Evolutionary conservation across 2,113 vertebrate genomes (phyloP).

Genomic region (Calyptomena viridis): DNA sequence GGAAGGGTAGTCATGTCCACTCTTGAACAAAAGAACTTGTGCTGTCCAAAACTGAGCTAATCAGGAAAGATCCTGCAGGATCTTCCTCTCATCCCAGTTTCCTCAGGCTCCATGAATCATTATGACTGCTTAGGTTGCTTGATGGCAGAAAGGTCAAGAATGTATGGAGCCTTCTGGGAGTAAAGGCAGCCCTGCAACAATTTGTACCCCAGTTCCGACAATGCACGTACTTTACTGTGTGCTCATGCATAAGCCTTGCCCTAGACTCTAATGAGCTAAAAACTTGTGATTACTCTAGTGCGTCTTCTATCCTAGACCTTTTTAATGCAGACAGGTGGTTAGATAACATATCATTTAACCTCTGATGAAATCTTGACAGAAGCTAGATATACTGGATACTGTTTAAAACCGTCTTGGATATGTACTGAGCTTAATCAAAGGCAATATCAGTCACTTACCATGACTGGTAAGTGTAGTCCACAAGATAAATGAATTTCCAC

Average conservation of each 20-base stretch:
- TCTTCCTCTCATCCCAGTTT: background rate
- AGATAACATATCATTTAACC: background rate
- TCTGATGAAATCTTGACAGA: background rate
- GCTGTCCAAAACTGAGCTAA: background rate
- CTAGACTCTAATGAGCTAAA: background rate
- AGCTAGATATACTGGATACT: background rate
- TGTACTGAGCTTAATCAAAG: background rate
- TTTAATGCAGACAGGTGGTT: background rate
- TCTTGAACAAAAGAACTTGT: background rate
- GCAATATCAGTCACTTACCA: no score
- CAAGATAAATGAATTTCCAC: background rate
- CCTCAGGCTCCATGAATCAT: background rate
- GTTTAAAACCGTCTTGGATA: background rate
- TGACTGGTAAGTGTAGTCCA: background rate
- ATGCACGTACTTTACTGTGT: background rate
- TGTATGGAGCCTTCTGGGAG: background rate
- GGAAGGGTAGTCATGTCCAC: rapidly evolving
- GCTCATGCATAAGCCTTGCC: background rate
- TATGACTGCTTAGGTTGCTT: background rate
- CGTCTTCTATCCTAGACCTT: background rate
- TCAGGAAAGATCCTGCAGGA: background rate
- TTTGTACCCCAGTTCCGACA: background rate
- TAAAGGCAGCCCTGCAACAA: background rate
- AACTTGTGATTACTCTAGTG: background rate
- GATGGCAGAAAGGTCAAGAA: background rate